Evolutionary conservation across 2,113 vertebrate genomes (phyloP), one percentile per base, ranked within the genome.

Genomic region (Larimichthys polyactis): DNA sequence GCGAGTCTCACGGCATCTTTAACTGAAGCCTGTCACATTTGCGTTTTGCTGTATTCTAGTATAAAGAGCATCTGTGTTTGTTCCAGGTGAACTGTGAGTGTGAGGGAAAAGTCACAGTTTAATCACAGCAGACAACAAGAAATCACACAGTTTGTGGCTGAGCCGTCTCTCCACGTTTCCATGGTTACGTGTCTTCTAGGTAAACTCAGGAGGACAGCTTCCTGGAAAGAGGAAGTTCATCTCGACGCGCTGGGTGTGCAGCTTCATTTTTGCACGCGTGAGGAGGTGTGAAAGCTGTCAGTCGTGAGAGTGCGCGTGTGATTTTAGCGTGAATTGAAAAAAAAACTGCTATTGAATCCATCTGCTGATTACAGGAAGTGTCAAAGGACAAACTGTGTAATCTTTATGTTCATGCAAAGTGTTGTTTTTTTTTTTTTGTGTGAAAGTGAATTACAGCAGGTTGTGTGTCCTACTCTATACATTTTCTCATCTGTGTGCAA

Each of bases 61-160:
- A 7, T 32, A 32, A 48, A 6, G 46, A 67, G 27, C 22, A 20
- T 62, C 10, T 2, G 2, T 48, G 62, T 40, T 46, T 43, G 27
- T 32, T 62, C n/a, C 52, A 62, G 75, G 40, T 79, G 48, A 73
- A 15, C 32, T 69, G 11, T 44, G 14, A 20, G 44, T 24, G 40
- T 3, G 17, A n/a, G 36, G 36, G 60, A 4, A 19, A 40, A 67
- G 19, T 46, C 63, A 73, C 54, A 36, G 63, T 74, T 64, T 32
- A 74, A 60, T 78, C 48, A 36, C 60, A 78, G 69, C 32, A 52
- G 44, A 68, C 29, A 36, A 29, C 12, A 57, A 64, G 9, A 64
- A 40, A 63, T 24, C 36, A 66, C 46, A 66, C 16, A 19, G 36
- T 66, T 82, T 40, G 15, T 57, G 55, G n/a, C 51, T 44, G 58